These are phyloP conservation scores for Naso thynnoides DNA, from an alignment of 2,797 vertebrate genomes.

Conservation along the genomic window DNA sequence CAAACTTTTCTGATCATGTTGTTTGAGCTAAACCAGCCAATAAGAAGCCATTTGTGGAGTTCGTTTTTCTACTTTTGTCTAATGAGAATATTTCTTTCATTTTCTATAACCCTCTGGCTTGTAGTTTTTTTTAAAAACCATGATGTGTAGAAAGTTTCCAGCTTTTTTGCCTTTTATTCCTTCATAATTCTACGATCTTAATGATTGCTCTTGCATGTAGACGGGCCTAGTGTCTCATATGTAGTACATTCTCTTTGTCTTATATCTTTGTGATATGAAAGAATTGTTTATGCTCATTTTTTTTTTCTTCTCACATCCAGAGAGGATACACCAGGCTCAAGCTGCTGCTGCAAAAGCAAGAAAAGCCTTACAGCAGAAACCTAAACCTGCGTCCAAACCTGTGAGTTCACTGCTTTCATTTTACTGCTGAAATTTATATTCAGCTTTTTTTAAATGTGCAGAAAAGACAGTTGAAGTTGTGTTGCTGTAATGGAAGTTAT, in stretches of 20 bases:
- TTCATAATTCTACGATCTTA: neutral
- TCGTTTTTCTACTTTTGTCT: neutral
- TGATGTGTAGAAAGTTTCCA: neutral
- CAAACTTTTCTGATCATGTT: neutral
- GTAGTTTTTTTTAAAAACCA: neutral
- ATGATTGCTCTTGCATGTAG: neutral
- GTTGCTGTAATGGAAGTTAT: neutral
- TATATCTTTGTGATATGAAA: neutral
- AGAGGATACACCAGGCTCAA: constrained; percentile 97
- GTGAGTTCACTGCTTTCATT: constrained; percentile 81
- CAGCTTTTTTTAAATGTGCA: neutral
- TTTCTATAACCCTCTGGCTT: neutral
- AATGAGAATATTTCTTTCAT: neutral
- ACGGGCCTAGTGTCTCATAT: neutral
- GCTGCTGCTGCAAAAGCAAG: constrained; percentile 97
- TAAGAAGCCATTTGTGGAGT: neutral
- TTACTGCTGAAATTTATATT: neutral
- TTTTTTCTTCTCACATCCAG: constrained; percentile 75
- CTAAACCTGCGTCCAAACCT: constrained; percentile 93
- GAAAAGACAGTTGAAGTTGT: neutral
- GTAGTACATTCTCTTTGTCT: neutral
- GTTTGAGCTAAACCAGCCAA: neutral
- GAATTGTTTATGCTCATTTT: neutral
- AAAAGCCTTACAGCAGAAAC: constrained; percentile 97
- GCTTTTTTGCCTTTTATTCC: neutral